phyloP scores from a whole-genome alignment of 2,113 vertebrate genomes.

The Neolamprologus devosi region DNA sequence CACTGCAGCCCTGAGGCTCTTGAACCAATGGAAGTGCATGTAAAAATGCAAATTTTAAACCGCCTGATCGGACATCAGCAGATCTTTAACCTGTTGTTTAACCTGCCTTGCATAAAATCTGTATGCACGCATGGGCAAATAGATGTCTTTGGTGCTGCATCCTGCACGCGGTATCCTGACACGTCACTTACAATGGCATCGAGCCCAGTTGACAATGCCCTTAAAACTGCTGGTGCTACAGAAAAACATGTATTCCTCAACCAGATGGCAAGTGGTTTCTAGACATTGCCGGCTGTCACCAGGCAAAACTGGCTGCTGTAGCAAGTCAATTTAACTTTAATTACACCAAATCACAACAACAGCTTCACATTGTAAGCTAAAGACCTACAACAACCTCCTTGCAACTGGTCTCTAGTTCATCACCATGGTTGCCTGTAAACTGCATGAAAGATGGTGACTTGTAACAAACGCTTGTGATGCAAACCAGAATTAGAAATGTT shows the following conservation, averaged over 20 bases:
- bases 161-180: background rate
- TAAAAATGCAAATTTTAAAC: background rate
- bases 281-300: background rate
- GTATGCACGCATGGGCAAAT: background rate
- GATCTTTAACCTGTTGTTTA: background rate
- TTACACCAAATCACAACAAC: background rate
- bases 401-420: background rate
- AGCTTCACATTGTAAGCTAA: background rate
- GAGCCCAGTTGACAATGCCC: background rate
- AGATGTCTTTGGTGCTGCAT: background rate
- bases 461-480: background rate
- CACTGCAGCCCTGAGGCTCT: background rate
- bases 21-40: background rate
- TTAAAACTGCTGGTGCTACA: background rate
- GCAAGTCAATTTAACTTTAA: background rate
- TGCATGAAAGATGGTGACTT: background rate
- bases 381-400: background rate
- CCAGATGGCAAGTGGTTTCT: background rate
- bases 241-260: background rate
- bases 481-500: background rate
- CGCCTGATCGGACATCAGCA: background rate
- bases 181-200: background rate
- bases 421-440: background rate
- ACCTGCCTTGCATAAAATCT: background rate
- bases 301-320: accelerated